These are phyloP conservation scores for Orycteropus afer DNA, from an alignment of 2,113 vertebrate species.

Conservation along the genomic window DNA sequence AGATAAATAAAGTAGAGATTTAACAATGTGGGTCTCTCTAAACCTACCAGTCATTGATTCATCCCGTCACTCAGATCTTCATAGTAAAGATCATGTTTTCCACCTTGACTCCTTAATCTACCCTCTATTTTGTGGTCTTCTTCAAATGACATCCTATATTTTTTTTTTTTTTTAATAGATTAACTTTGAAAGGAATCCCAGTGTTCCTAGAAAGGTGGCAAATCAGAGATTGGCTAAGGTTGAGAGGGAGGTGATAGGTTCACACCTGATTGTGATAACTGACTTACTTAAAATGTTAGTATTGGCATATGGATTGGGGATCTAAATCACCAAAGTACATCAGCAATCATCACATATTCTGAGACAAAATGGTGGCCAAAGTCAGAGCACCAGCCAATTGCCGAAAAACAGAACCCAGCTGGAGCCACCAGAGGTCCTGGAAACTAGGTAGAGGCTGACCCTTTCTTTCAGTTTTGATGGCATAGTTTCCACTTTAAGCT, in stretches of 20 bases:
- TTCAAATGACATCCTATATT: neutral
- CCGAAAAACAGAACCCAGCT: neutral
- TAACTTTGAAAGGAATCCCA: neutral
- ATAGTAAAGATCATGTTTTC: neutral
- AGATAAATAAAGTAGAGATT: neutral
- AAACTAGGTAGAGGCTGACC: neutral
- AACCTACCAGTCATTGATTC: neutral
- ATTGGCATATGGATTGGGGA: neutral
- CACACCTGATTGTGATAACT: neutral
- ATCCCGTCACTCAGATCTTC: neutral
- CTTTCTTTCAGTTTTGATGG: neutral
- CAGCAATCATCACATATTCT: neutral
- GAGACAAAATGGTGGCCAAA: neutral
- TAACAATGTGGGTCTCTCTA: neutral
- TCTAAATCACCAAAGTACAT: neutral
- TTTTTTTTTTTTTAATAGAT: neutral
- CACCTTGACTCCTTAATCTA: neutral
- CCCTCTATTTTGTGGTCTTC: neutral
- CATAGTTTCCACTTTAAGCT: constrained; percentile 69
- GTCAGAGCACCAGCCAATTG: neutral
- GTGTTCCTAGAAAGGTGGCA: neutral
- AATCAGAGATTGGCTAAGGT: neutral
- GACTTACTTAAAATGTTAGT: neutral
- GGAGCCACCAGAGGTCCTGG: neutral
- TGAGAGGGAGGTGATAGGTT: neutral